Conservation (phyloP, 2,888 invertebrate genomes). For the Drosophila robusta region DNA sequence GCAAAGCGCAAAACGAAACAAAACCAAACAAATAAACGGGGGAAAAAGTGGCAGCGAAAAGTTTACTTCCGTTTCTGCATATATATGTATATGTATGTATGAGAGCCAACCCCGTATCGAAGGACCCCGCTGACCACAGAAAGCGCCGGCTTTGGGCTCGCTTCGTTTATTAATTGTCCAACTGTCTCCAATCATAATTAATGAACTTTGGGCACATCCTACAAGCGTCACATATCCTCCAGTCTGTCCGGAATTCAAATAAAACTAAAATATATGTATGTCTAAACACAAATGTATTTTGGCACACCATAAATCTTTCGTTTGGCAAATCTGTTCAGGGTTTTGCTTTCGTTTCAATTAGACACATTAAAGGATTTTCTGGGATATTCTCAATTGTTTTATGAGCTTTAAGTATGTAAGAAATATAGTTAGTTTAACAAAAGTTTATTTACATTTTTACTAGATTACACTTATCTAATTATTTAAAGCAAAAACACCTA, state of each 20-base stretch:
- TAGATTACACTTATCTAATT: neutral
- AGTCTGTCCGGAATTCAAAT: slow-evolving; percentile 51
- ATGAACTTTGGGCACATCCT: slow-evolving; percentile 78
- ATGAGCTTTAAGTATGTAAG: neutral
- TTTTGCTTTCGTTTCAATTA: slow-evolving; percentile 67
- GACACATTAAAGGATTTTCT: slow-evolving; percentile 72
- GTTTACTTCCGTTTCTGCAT: slow-evolving; percentile 41
- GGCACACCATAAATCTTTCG: slow-evolving; percentile 74
- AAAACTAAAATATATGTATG: slow-evolving; percentile 57
- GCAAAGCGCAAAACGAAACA: slow-evolving; percentile 38
- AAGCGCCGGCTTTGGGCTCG: slow-evolving; percentile 26
- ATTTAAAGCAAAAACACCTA: no score
- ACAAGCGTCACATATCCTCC: slow-evolving; percentile 32
- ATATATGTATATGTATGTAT: neutral
- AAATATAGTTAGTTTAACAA: no score
- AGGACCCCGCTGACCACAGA: slow-evolving; percentile 49
- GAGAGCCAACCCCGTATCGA: slow-evolving; percentile 29
- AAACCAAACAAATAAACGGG: slow-evolving; percentile 38
- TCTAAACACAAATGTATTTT: slow-evolving; percentile 67
- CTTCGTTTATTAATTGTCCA: slow-evolving; percentile 78
- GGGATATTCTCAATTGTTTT: slow-evolving; percentile 20
- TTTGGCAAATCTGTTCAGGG: slow-evolving; percentile 61
- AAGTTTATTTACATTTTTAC: no score
- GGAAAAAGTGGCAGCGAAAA: slow-evolving; percentile 49
- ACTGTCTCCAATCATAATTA: slow-evolving; percentile 83